Conservation (phyloP, 2,113 vertebrate species). For the Synchiropus splendidus region DNA sequence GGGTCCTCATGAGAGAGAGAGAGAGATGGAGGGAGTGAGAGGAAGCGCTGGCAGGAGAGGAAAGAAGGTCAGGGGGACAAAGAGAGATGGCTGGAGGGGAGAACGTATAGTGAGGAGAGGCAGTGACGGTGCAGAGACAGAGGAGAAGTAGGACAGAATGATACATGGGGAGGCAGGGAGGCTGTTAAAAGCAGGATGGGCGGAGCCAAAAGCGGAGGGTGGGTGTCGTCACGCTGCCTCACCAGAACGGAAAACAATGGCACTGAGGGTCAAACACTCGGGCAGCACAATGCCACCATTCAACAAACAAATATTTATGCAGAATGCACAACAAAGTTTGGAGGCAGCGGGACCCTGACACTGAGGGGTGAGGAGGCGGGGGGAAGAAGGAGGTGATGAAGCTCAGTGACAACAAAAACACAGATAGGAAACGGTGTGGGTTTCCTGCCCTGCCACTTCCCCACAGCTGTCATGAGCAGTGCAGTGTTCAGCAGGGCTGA, state of each 20-base stretch:
- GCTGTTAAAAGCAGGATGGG: slow-evolving; percentile 42
- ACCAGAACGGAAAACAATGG: slow-evolving; percentile 42
- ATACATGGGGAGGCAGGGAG: slow-evolving; percentile 27
- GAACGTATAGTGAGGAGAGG: slow-evolving; percentile 16
- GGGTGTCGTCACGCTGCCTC: slow-evolving; percentile 28
- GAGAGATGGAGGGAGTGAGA: slow-evolving; percentile 7
- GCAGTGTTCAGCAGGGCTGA: too few species aligned
- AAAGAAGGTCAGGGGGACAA: slow-evolving; percentile 35
- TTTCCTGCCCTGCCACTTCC: slow-evolving; percentile 1
- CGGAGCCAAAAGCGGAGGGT: slow-evolving; percentile 38
- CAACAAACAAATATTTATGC: slow-evolving; percentile 58
- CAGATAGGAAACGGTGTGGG: too few species aligned
- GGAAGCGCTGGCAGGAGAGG: slow-evolving; percentile 10
- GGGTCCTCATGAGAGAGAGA: slow-evolving; percentile 60
- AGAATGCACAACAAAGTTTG: slow-evolving; percentile 34
- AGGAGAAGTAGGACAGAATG: slow-evolving; percentile 51
- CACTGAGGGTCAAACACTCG: slow-evolving; percentile 7
- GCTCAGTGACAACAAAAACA: slow-evolving; percentile 8
- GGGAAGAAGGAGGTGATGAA: slow-evolving; percentile 33
- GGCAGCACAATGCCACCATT: slow-evolving; percentile 48
- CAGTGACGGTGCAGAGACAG: neutral
- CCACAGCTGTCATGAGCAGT: slow-evolving; percentile 18
- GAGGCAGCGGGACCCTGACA: slow-evolving; percentile 37
- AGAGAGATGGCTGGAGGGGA: too few species aligned
- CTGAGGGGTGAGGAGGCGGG: slow-evolving; percentile 35